Base-by-base conservation (phyloP, 2,888 invertebrate species). In the Microctonus brassicae region DNA sequence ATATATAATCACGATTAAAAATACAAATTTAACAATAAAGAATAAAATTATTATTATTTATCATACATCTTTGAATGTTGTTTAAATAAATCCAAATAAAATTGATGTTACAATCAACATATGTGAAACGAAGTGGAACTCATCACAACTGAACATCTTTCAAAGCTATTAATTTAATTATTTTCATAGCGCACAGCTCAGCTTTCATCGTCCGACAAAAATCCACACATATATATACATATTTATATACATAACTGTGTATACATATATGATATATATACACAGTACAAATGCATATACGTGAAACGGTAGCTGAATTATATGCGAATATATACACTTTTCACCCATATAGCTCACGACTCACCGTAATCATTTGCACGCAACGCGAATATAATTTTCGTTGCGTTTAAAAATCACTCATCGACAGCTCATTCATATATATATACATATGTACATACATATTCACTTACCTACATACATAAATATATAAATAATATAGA, bases 311-410 rank as follows among this genome's bases (percentile, higher is more conserved):
- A 66, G 66, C 66, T 42, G 47, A 66, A 26, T 58, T 20, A 66
- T 61, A 62, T 69, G 42, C 53, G 36, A 33, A 29, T 42, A 62
- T 63, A 36, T 57, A 66, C 36, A 47, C 24, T 36, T 47, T 53
- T 64, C 17, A 58, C 57, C 39, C 34, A 36, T 66, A 55, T 24
- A 57, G 34, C 52, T 55, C 57, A 24, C 66, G 39, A 66, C 66
- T 55, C 66, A 57, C 66, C 36, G 66, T 69, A 76, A 77, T 77
- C 73, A 75, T 75, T 77, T 55, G 71, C 76, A 77, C 76, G 76
- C 77, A 73, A 76, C 67, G 36, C 39, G 47, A 68, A 68, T 60
- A 66, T 61, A 66, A 61, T 61, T 61, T 61, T 60, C 36, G 39
- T 36, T 47, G 64, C 58, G 53, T 65, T 65, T 57, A 57, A 66